Evolutionary conservation across 2,113 vertebrate genomes (phyloP), one percentile per base, ranked within the genome.

Genomic region (Leucoraja erinaceus): DNA sequence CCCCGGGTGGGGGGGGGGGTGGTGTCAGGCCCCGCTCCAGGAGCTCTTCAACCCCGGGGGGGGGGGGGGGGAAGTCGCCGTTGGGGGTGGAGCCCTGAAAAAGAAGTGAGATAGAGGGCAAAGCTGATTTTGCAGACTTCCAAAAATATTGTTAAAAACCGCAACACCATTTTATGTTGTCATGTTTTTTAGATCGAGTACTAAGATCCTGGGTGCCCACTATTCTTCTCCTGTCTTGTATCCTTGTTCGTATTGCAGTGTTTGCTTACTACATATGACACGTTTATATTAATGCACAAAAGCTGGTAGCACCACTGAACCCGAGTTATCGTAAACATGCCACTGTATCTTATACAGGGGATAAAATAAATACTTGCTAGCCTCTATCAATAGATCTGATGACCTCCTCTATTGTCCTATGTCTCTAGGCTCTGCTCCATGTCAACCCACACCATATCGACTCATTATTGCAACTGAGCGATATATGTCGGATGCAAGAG

Each of bases 381-480:
- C 84, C 9, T 33, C 31, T 84, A 86, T 70, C 8, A 59, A 8
- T n/a, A 88, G 5, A 93, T 4, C 10, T 47, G 38, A 81, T 93
- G 8, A 88, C 70, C 70, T 72, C 0, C 5, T 54, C 61, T 31
- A 33, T 20, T 77, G 86, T 68, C 94, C 38, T 93, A 74, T 10
- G 33, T 54, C 0, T 28, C 0, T 79, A 99, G 99, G 97, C 97
- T 3, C 96, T 99, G 94, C 96, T 99, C 20, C 98, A 98, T 95
- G 96, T 97, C 28, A 98, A 97, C 93, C 98, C 98, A 0, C 99
- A 98, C 94, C 99, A 99, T 11, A 98, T 99, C 0, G 99, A 99
- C 95, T 99, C 98, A 0, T 96, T 99, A 8, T 96, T 99, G 94
- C 98, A 99, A 95, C 97, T 99, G 25, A 99, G 98, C 0, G 99